Evolutionary conservation across 2,113 vertebrate species (phyloP).

Genomic region (Rousettus leschenaultii): DNA sequence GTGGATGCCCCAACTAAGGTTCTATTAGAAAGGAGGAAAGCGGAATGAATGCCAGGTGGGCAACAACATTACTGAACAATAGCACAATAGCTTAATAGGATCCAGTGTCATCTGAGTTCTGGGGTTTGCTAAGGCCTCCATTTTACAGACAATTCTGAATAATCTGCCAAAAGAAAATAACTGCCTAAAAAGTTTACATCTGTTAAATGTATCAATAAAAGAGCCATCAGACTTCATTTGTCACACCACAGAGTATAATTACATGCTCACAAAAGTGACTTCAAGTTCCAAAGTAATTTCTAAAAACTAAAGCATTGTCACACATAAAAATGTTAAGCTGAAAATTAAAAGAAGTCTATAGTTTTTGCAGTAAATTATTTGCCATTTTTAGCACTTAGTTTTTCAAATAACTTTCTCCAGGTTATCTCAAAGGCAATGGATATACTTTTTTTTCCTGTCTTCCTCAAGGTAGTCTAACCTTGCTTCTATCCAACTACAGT

Average conservation of each 20-base stretch:
- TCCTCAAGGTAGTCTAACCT: constrained; percentile 46
- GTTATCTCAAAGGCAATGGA: constrained; percentile 37
- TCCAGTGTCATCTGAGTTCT: background rate
- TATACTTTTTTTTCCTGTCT: background rate
- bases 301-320: background rate
- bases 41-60: background rate
- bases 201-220: background rate
- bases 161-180: background rate
- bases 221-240: background rate
- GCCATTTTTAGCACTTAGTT: background rate
- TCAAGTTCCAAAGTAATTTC: constrained; percentile 20
- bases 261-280: background rate
- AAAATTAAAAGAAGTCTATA: background rate
- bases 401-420: constrained; percentile 20
- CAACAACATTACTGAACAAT: background rate
- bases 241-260: background rate
- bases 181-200: background rate
- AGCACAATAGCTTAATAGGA: background rate
- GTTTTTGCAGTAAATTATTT: background rate
- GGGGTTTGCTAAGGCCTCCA: background rate
- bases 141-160: background rate
- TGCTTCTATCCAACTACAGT: constrained; percentile 36
- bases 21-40: background rate
- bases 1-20: background rate
- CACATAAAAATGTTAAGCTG: background rate